A percentile compares a stretch with the other conserved stretches of the same genome.
Evolutionary conservation across 2,113 vertebrate species (phyloP).

Genomic region (Crypturellus undulatus): DNA sequence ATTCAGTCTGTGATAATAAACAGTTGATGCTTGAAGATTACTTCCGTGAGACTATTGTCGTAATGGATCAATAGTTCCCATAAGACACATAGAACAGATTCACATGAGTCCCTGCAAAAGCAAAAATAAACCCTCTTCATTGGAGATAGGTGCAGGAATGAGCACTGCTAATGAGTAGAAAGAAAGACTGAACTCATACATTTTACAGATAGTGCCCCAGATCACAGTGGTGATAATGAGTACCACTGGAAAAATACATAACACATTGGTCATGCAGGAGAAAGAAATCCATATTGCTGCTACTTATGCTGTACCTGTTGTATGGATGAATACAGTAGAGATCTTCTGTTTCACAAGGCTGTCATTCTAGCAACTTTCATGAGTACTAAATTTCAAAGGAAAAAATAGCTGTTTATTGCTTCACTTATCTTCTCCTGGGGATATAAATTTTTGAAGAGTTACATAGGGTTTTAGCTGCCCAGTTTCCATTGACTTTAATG

Average conservation of each 20-base stretch:
- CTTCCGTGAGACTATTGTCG: background rate
- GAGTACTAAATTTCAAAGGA: slow-evolving; percentile 54
- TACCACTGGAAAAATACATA: background rate
- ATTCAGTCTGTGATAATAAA: background rate
- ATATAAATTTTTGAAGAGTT: slow-evolving; percentile 37
- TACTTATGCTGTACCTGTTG: background rate
- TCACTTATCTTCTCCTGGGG: slow-evolving; percentile 34
- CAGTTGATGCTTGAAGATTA: background rate
- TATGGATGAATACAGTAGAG: slow-evolving; percentile 34
- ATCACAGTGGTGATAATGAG: background rate
- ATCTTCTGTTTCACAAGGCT: slow-evolving; percentile 40
- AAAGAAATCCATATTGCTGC: background rate
- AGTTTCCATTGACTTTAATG: slow-evolving; percentile 59
- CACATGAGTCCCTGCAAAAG: background rate
- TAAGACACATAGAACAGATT: background rate
- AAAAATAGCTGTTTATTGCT: slow-evolving; percentile 39
- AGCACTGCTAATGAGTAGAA: background rate
- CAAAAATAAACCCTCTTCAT: background rate
- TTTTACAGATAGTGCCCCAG: background rate
- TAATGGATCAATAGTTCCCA: background rate
- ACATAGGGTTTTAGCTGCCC: slow-evolving; percentile 36
- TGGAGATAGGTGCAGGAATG: background rate
- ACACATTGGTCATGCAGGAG: background rate
- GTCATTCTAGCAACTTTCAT: slow-evolving; percentile 28
- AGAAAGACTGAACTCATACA: background rate